A percentile compares a stretch with the other conserved stretches of the same genome.
phyloP scores from a whole-genome alignment of 2,113 vertebrate species.

The Numenius arquata region DNA sequence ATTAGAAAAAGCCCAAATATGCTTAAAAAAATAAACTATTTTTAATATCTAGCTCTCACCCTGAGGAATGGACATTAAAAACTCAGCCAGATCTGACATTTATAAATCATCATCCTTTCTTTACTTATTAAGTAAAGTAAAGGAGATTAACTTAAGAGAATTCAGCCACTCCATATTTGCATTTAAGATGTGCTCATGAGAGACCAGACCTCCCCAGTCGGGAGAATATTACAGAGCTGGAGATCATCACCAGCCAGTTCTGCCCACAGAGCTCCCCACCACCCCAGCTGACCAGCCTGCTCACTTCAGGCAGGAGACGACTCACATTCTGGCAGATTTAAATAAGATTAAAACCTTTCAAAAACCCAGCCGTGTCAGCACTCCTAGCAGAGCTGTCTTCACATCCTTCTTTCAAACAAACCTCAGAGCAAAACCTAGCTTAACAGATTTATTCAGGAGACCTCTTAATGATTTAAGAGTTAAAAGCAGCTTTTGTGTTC shows the following conservation, averaged over 20 bases:
- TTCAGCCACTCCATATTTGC: constrained; percentile 5
- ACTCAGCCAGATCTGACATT: neutral
- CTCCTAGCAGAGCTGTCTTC: neutral
- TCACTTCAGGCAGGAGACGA: neutral
- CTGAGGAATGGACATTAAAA: neutral
- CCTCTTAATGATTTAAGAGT: neutral
- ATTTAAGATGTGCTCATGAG: neutral
- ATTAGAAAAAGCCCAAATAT: neutral
- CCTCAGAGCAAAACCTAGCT: neutral
- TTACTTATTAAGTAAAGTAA: too few species aligned
- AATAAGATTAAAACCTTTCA: neutral
- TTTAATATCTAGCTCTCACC: neutral
- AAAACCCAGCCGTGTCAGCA: neutral
- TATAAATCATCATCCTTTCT: neutral
- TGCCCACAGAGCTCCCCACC: neutral
- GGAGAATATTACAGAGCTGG: neutral
- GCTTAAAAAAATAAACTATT: neutral
- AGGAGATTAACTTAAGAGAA: constrained; percentile 24
- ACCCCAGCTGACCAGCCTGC: neutral
- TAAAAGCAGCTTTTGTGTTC: neutral
- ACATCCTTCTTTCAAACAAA: constrained; percentile 6
- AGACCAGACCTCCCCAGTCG: neutral
- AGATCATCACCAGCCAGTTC: neutral
- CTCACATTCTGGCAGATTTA: neutral
- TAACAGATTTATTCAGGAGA: neutral